Base-by-base conservation (phyloP, 2,888 invertebrate species). In the Trichopria drosophilae region DNA sequence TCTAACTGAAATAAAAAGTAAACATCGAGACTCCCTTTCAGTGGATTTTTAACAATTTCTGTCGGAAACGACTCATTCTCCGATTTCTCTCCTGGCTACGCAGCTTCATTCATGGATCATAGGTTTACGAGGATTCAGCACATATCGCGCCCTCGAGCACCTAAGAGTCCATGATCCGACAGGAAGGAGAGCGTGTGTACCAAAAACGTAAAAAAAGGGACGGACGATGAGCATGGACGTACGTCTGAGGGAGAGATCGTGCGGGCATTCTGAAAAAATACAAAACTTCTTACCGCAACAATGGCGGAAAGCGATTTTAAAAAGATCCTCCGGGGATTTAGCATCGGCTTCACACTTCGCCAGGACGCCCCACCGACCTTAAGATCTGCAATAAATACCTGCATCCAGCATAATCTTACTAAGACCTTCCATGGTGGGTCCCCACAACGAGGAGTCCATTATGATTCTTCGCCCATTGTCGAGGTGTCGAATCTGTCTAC, bases 401-500 rank as follows among this genome's bases (percentile, higher is more conserved):
- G 64, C 54, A 63, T 60, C 64, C 64, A 65, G 62, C 57, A 66
- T 73, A 73, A 73, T 73, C 73, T 72, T 62, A 53, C 63, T 60
- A 62, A 64, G 65, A 60, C 62, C 63, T 65, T 59, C 64, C 64
- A 62, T 63, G 52, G 59, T 46, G 59, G 64, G 61, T 51, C 53
- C 54, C 55, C 61, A 52, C 57, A 49, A 51, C 51, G 53, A 55
- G 49, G 47, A 52, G 63, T 68, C 73, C 68, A 74, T 74, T 73
- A 73, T 75, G 67, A 69, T 68, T 64, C 58, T 62, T 61, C 58
- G 57, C 40, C 61, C 61, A 74, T 75, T 75, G 75, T 75, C 66
- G 60, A 61, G 63, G 66, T 72, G 74, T 75, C 73, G 75, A 75
- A 75, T 72, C 68, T 69, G 72, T 75, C 74, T 71, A 69, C 73